Conservation (phyloP, 2,888 invertebrate genomes). For the Mycalesis mineus region DNA sequence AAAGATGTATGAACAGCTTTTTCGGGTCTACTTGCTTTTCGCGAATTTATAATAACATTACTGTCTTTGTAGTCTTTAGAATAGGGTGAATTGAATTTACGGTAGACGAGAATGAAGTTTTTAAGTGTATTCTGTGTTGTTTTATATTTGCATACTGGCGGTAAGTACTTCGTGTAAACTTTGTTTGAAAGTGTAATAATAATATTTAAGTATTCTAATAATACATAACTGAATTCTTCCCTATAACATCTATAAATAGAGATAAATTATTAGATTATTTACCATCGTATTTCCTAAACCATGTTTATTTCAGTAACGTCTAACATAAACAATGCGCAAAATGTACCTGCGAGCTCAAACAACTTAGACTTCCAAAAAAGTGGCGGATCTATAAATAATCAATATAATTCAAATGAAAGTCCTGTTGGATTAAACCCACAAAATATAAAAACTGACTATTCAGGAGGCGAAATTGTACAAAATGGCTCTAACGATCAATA, state of each 20-base stretch:
- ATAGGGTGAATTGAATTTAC: slow-evolving; percentile 12
- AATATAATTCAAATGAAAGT: neutral
- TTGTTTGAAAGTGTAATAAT: neutral
- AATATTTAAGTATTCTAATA: no score
- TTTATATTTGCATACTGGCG: slow-evolving; percentile 19
- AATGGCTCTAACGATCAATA: neutral
- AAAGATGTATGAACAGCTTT: slow-evolving; percentile 54
- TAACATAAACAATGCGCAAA: neutral
- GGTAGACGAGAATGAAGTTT: slow-evolving; percentile 21
- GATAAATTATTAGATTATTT: neutral
- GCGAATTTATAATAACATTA: slow-evolving; percentile 40
- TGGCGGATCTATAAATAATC: neutral
- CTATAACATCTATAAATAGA: neutral
- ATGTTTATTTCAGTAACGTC: neutral
- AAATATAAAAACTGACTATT: neutral
- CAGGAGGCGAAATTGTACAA: neutral
- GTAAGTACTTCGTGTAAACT: slow-evolving; percentile 13
- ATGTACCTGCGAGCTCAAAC: neutral
- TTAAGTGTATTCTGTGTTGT: slow-evolving; percentile 22
- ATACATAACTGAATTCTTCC: no score
- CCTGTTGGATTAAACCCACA: neutral
- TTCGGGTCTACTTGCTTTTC: slow-evolving; percentile 32
- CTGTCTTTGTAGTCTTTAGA: slow-evolving; percentile 30
- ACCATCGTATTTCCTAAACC: neutral
- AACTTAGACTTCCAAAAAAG: neutral